A percentile compares a stretch with the other conserved stretches of the same genome.
Evolutionary conservation across 2,113 vertebrate genomes (phyloP).

Genomic region (Syngnathus scovelli): DNA sequence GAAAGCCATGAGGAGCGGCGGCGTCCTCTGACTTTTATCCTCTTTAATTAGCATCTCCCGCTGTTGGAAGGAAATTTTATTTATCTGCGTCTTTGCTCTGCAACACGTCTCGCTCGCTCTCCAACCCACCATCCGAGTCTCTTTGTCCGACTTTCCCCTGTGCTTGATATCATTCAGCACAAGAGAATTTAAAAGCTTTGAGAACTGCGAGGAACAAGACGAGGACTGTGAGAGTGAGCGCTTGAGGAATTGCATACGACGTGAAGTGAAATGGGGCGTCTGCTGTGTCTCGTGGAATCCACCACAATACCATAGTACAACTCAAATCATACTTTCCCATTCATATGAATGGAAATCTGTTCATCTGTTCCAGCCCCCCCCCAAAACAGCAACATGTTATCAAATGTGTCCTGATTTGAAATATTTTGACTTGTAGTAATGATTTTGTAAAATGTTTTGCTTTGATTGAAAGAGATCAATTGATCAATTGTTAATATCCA

Average conservation of each 20-base stretch:
- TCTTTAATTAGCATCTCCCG: slow-evolving; percentile 46
- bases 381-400: too few relatives aligned
- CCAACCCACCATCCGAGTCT: not conserved
- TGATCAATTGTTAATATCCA: too few relatives aligned
- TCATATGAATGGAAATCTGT: too few relatives aligned
- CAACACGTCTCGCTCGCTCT: slow-evolving; percentile 11
- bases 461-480: too few relatives aligned
- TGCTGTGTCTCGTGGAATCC: not conserved
- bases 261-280: not conserved
- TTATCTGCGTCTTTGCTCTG: slow-evolving; percentile 40
- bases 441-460: too few relatives aligned
- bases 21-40: slow-evolving; percentile 47
- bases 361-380: too few relatives aligned
- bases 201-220: slow-evolving; percentile 10
- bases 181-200: not conserved
- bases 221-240: not conserved
- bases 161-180: slow-evolving; percentile 20
- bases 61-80: slow-evolving; percentile 35
- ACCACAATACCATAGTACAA: not conserved
- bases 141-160: slow-evolving; percentile 22
- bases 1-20: slow-evolving; percentile 37
- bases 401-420: too few relatives aligned
- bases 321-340: too few relatives aligned
- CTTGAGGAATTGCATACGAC: slow-evolving; percentile 18
- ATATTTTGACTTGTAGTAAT: too few relatives aligned